phyloP scores from a whole-genome alignment of 2,888 invertebrate genomes.

The Catocala sponsa region DNA sequence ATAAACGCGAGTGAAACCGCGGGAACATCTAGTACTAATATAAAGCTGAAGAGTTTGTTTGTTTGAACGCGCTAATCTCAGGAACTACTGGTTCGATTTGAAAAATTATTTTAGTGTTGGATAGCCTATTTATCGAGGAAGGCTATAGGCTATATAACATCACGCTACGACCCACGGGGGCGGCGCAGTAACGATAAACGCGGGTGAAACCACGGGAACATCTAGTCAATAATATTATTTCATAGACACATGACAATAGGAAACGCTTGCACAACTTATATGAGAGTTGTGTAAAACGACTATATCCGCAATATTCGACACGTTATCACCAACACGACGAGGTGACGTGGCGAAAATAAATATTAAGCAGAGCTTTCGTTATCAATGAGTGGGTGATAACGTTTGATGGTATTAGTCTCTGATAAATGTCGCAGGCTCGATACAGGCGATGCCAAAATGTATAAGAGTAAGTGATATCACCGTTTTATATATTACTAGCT shows the following conservation, averaged over 20 bases:
- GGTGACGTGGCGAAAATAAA: constrained; percentile 33
- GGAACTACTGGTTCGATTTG: too few species aligned
- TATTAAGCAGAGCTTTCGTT: constrained; percentile 55
- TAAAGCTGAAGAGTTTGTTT: too few species aligned
- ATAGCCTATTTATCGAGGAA: too few species aligned
- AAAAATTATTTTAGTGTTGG: too few species aligned
- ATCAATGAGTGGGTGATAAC: constrained; percentile 61
- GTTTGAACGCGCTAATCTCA: too few species aligned
- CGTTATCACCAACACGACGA: constrained; percentile 4
- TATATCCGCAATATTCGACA: constrained; percentile 2
- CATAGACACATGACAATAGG: not conserved
- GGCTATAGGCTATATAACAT: too few species aligned
- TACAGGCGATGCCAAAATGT: constrained; percentile 48
- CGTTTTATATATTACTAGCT: not conserved
- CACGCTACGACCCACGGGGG: too few species aligned
- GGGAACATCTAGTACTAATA: too few species aligned
- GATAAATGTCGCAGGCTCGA: constrained; percentile 53
- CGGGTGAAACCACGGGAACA: too few species aligned
- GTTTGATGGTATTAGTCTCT: constrained; percentile 47
- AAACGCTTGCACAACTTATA: not conserved
- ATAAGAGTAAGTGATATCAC: not conserved
- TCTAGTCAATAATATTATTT: too few species aligned
- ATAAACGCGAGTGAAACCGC: too few species aligned
- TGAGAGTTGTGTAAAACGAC: not conserved
- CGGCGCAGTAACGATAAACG: too few species aligned